These are phyloP conservation scores for Aviceda subcristata DNA, from an alignment of 2,113 vertebrate genomes.

Conservation along the genomic window DNA sequence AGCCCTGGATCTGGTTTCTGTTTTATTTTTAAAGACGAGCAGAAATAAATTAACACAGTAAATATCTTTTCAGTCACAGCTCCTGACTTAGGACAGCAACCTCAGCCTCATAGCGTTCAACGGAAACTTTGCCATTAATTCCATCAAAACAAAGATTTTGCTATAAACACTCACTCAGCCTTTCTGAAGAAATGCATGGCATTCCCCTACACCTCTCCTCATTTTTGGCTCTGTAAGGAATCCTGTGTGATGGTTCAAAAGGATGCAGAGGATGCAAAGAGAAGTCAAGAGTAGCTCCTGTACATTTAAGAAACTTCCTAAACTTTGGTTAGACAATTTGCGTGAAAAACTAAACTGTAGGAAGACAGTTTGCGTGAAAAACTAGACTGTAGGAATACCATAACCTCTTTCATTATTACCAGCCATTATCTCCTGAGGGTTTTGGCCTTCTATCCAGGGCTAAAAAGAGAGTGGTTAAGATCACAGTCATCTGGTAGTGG, in stretches of 20 bases:
- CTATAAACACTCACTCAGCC: background rate
- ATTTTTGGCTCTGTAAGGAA: background rate
- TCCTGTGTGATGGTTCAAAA: background rate
- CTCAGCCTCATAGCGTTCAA: background rate
- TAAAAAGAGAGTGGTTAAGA: background rate
- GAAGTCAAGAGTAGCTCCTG: background rate
- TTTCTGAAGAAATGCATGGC: background rate
- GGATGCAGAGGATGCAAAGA: background rate
- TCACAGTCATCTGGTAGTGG: no score
- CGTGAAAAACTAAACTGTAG: background rate
- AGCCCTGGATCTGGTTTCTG: background rate
- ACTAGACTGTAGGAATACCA: background rate
- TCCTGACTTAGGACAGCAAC: background rate
- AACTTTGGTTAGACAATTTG: background rate
- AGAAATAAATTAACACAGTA: background rate
- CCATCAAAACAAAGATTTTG: background rate
- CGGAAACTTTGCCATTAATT: background rate
- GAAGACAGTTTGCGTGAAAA: background rate
- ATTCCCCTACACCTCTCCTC: background rate
- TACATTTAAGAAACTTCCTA: background rate
- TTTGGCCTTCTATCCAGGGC: background rate
- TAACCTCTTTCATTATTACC: background rate
- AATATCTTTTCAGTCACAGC: background rate
- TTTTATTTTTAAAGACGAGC: background rate
- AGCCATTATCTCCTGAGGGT: background rate